Conservation (phyloP, 1,140 invertebrate species). For the Idris sp. region DNA sequence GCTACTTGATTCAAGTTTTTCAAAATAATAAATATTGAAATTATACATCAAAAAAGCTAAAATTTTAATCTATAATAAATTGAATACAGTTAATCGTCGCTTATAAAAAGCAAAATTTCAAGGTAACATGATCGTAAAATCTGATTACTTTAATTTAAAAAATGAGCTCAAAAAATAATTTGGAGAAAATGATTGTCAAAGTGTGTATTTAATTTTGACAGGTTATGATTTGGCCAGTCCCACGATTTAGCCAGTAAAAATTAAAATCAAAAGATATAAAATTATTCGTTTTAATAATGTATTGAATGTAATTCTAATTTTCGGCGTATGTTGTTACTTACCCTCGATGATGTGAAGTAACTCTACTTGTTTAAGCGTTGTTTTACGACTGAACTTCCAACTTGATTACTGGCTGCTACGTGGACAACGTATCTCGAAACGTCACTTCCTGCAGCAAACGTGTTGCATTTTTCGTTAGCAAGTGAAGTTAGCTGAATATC, state of each 20-base stretch:
- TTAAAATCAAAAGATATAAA: no score
- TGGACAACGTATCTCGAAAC: constrained; percentile 36
- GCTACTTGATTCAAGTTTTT: no score
- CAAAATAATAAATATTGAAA: no score
- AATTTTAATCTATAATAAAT: no score
- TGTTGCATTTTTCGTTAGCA: constrained; percentile 18
- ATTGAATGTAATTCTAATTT: background rate
- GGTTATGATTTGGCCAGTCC: constrained; percentile 1
- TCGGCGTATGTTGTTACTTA: constrained; percentile 22
- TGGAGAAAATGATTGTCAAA: constrained; percentile 5
- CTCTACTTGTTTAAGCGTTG: constrained; percentile 18
- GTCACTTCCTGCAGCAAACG: constrained; percentile 39
- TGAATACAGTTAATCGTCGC: no score
- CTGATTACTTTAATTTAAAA: background rate
- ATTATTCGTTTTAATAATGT: background rate
- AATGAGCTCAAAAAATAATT: constrained; percentile 14
- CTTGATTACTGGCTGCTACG: constrained; percentile 27
- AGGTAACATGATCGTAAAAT: background rate
- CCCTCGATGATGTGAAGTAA: constrained; percentile 1
- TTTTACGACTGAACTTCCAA: constrained; percentile 34
- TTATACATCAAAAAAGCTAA: no score
- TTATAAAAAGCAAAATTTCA: no score
- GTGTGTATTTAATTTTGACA: constrained; percentile 8
- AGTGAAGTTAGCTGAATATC: constrained; percentile 31
- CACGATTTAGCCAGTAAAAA: no score